Percentiles rank a stretch among this genome's conserved stretches.
phyloP scores from a whole-genome alignment of 2,888 invertebrate species.

The Alsophila aescularia region DNA sequence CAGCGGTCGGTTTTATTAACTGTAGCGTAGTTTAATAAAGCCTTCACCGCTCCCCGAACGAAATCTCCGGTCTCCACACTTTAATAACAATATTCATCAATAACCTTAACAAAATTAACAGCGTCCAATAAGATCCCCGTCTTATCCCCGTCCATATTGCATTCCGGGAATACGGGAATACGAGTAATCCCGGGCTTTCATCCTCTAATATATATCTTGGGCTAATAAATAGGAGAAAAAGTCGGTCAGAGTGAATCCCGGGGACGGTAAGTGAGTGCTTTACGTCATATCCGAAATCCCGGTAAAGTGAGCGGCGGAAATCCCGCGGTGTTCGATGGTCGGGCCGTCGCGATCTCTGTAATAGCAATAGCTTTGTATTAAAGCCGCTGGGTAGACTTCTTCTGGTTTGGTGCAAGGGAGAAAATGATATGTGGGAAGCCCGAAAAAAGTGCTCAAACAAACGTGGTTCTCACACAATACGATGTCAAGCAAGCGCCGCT shows the following conservation, averaged over 20 bases:
- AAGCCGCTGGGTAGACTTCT: conserved; percentile 76
- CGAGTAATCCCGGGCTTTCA: conserved; percentile 62
- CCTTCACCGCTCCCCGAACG: conserved; percentile 19
- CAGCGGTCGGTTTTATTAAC: conserved; percentile 22
- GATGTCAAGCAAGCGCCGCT: no score
- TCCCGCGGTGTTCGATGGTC: conserved; percentile 80
- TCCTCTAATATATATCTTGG: conserved; percentile 71
- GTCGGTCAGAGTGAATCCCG: conserved; percentile 68
- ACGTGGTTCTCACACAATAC: no score
- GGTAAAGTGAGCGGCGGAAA: conserved; percentile 80
- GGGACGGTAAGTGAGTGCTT: conserved; percentile 77
- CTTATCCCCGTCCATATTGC: conserved; percentile 56
- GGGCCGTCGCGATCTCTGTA: conserved; percentile 77
- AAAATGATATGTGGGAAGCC: not conserved
- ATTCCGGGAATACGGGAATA: conserved; percentile 57
- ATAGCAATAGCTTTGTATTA: conserved; percentile 85
- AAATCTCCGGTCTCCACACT: conserved; percentile 29
- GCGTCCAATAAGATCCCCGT: conserved; percentile 53
- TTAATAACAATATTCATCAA: conserved; percentile 45
- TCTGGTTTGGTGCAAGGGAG: conserved; percentile 66
- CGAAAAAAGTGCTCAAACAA: not conserved
- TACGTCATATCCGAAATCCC: conserved; percentile 84
- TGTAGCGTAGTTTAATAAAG: conserved; percentile 36
- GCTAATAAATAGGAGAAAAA: conserved; percentile 81
- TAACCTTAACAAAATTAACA: conserved; percentile 53